These are phyloP conservation scores for Chironex yamaguchii DNA, from an alignment of 30 jellyfish, hydroid and myxozoan species.

Conservation along the genomic window DNA sequence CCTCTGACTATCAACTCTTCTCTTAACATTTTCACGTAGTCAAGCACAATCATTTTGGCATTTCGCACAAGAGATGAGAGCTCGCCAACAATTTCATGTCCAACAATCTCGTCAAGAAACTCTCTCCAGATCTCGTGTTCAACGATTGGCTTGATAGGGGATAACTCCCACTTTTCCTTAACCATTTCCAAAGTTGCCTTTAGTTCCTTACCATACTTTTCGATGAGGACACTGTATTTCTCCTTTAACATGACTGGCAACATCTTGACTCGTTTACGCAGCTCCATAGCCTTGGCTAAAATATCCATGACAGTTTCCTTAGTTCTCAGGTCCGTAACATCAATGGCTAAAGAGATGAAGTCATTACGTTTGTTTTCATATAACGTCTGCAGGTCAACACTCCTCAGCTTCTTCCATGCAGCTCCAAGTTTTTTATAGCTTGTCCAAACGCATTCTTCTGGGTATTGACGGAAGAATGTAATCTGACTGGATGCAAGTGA, in stretches of 20 bases:
- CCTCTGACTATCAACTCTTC: background rate
- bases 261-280: background rate
- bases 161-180: conserved; percentile 58
- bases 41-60: conserved; percentile 11
- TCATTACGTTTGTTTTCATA: background rate
- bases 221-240: conserved; percentile 7
- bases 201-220: conserved; percentile 26
- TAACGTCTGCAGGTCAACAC: conserved; percentile 18
- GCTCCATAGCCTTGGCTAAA: conserved; percentile 33
- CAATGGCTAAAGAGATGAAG: background rate
- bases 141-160: conserved; percentile 81
- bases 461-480: conserved; percentile 75
- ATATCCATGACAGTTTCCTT: conserved; percentile 53
- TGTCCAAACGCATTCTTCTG: conserved; percentile 96
- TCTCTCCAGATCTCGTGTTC: conserved; percentile 93
- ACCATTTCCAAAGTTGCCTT: conserved; percentile 24
- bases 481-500: conserved; percentile 10
- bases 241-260: background rate
- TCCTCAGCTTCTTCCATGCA: background rate
- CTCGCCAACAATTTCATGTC: conserved; percentile 79
- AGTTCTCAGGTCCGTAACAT: conserved; percentile 1
- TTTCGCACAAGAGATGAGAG: conserved; percentile 22
- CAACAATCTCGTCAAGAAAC: conserved; percentile 72
- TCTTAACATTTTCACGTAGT: conserved; percentile 10
- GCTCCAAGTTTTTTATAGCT: conserved; percentile 31